These are phyloP conservation scores for Hypolimnas misippus DNA, from an alignment of 2,888 invertebrate species.

Conservation along the genomic window DNA sequence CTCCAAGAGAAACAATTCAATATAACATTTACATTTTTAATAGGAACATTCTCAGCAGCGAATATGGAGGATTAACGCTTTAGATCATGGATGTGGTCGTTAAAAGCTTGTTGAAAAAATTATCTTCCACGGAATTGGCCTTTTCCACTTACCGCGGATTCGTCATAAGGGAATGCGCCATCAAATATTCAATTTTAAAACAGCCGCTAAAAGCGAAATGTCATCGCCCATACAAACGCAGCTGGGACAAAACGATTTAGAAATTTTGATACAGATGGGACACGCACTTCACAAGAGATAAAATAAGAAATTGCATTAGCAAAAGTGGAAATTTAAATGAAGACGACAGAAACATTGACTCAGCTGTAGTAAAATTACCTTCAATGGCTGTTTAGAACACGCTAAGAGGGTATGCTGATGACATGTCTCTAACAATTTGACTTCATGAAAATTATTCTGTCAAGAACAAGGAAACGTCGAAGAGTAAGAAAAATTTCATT, in stretches of 20 bases:
- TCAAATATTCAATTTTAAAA: constrained; percentile 85
- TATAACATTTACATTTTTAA: background rate
- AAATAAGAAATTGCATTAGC: constrained; percentile 80
- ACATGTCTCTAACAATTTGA: constrained; percentile 62
- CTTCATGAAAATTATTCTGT: constrained; percentile 78
- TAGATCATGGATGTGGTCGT: constrained; percentile 16
- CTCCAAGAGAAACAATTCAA: constrained; percentile 3
- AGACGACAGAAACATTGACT: constrained; percentile 72
- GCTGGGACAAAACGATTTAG: constrained; percentile 81
- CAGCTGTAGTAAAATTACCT: constrained; percentile 69
- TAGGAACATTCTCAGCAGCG: background rate
- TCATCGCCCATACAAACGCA: constrained; percentile 79
- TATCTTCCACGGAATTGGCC: constrained; percentile 69
- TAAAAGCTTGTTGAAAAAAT: constrained; percentile 67
- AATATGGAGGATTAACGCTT: background rate
- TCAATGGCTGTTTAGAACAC: constrained; percentile 65
- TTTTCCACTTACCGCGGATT: constrained; percentile 71
- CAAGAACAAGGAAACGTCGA: constrained; percentile 80
- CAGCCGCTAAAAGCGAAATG: constrained; percentile 83
- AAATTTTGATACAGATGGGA: constrained; percentile 81
- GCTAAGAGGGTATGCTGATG: constrained; percentile 67
- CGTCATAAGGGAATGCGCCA: constrained; percentile 80
- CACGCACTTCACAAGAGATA: constrained; percentile 77
- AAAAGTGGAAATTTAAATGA: constrained; percentile 79
- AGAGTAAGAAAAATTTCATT: constrained; percentile 83